phyloP scores from a whole-genome alignment of 2,113 vertebrate genomes.

The Myrmecophaga tridactyla region DNA sequence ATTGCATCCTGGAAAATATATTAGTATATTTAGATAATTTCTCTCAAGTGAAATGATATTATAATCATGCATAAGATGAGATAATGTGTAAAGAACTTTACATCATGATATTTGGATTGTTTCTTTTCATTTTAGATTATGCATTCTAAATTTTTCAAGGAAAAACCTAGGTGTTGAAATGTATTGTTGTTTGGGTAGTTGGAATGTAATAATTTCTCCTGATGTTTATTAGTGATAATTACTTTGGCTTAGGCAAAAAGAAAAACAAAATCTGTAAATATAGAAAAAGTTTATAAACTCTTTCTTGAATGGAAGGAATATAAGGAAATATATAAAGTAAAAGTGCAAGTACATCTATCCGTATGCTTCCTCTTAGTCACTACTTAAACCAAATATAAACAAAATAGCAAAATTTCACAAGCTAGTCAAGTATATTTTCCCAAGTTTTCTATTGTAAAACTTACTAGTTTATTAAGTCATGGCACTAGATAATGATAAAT shows the following conservation, averaged over 20 bases:
- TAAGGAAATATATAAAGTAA: neutral
- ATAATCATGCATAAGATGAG: neutral
- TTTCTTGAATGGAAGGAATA: neutral
- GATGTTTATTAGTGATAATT: neutral
- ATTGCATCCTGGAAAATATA: neutral
- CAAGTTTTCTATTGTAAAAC: neutral
- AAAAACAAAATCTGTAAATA: neutral
- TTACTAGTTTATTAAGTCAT: neutral
- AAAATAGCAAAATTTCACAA: neutral
- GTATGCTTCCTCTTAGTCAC: neutral
- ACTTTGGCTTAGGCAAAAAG: neutral
- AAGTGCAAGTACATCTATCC: neutral
- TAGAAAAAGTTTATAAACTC: neutral
- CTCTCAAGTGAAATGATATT: neutral
- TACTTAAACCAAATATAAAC: neutral
- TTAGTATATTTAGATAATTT: neutral
- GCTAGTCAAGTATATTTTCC: neutral
- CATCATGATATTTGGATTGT: neutral
- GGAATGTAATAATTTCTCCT: neutral
- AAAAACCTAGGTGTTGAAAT: neutral
- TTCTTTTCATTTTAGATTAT: neutral
- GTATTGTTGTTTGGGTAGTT: neutral
- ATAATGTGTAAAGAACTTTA: neutral
- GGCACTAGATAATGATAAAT: neutral
- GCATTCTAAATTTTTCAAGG: neutral